Conservation (phyloP, 2,113 vertebrate species). For the Hemibagrus wyckioides region DNA sequence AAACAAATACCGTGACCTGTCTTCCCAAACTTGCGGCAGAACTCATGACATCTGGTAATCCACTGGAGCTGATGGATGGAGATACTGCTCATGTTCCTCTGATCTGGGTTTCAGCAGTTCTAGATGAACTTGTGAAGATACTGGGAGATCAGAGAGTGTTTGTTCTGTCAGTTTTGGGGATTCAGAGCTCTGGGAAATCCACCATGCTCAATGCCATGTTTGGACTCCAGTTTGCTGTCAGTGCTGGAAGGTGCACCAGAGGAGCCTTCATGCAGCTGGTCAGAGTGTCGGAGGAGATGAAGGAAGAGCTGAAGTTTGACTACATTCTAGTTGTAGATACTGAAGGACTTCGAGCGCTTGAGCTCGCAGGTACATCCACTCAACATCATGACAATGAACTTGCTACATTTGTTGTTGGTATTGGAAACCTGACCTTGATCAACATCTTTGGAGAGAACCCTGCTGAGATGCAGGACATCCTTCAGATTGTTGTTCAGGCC, state of each 20-base stretch:
- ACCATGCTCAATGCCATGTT: slow-evolving; percentile 57
- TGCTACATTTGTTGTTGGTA: slow-evolving; percentile 70
- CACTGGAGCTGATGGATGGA: slow-evolving; percentile 80
- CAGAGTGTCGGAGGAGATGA: slow-evolving; percentile 51
- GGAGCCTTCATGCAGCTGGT: slow-evolving; percentile 71
- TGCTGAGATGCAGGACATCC: background rate
- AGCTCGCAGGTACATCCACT: slow-evolving; percentile 55
- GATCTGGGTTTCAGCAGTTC: slow-evolving; percentile 70
- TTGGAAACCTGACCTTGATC: slow-evolving; percentile 60
- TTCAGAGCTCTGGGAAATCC: slow-evolving; percentile 32
- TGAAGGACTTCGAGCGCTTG: slow-evolving; percentile 64
- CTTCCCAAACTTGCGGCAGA: slow-evolving; percentile 72
- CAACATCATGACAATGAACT: slow-evolving; percentile 67
- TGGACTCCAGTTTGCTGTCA: slow-evolving; percentile 58
- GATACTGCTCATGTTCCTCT: slow-evolving; percentile 77
- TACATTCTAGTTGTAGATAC: slow-evolving; percentile 71
- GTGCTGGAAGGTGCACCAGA: slow-evolving; percentile 71
- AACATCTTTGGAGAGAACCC: slow-evolving; percentile 14
- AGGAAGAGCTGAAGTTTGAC: slow-evolving; percentile 43
- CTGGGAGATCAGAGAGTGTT: slow-evolving; percentile 69
- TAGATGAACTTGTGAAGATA: slow-evolving; percentile 71
- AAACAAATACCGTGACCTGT: background rate
- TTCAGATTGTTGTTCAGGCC: slow-evolving; percentile 5
- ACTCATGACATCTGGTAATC: slow-evolving; percentile 72
- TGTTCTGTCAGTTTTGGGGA: slow-evolving; percentile 76